Base-by-base conservation (phyloP, 1,140 invertebrate species). In the Drosophila oshimai region DNA sequence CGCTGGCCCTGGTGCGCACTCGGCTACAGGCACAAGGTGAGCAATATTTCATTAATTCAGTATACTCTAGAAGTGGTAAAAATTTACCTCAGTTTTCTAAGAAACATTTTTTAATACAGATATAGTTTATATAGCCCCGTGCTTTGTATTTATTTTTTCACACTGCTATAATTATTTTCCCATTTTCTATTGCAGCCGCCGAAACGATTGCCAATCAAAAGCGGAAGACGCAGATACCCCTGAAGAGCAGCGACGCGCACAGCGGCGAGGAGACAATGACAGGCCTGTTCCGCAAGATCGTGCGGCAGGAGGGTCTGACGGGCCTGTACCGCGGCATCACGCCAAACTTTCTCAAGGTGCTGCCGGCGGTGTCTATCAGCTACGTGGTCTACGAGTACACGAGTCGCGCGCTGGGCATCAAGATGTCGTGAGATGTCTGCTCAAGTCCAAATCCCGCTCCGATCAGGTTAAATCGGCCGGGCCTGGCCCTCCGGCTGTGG, bases 271-370 rank as follows among this genome's bases (percentile, higher is more conserved):
- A 83, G 49, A 84, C 79, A 6, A 98, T 99, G 97, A 92, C 94
- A 7, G 94, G 95, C 18, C 93, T 97, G 54, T 96, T 99, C 89
- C 94, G 94, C 55, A 94, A 95, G 46, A 99, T 99, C 55, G 90
- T 98, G n/a, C 92, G 94, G 42, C 94, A 94, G 41, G 98, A 99
- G 92, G 99, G 99, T 3, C 39, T 97, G 4, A 90, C 93, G 2
- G 99, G 99, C 3, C 93, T 99, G 10, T 99, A 99, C 91, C 94
- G 99, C 28, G 99, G 99, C 20, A 96, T 99, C 50, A 96, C 96
- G 2, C 98, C 98, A 20, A 99, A 99, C 92, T 99, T 99, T 92
- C 95, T 99, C 72, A 96, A 96, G 92, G 95, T 95, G 36, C 92
- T 95, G 60, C 98, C 98, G 9, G 97, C 98, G 41, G 98, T 99